Evolutionary conservation across 2,113 vertebrate species (phyloP).

Genomic region (Centropus unirufus): DNA sequence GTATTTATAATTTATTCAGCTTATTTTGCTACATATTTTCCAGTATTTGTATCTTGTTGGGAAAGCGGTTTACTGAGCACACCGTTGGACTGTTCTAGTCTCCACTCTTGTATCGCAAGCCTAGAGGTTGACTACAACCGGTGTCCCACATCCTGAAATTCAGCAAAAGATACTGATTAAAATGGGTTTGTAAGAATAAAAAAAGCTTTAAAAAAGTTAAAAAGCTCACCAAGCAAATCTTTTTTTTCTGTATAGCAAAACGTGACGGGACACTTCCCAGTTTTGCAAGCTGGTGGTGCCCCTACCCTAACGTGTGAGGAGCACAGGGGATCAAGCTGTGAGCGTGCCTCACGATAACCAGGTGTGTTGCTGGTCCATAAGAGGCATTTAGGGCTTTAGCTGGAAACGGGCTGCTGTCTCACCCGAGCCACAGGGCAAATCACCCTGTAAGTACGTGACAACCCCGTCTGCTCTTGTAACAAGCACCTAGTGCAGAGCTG

Average conservation of each 20-base stretch:
- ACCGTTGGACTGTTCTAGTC: background rate
- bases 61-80: background rate
- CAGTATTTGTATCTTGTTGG: background rate
- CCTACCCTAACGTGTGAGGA: fast-evolving
- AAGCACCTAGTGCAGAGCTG: background rate
- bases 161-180: background rate
- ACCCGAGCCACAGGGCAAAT: background rate
- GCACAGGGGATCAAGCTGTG: background rate
- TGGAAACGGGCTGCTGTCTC: background rate
- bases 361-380: fast-evolving
- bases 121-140: background rate
- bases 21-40: background rate
- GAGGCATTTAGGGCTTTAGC: background rate
- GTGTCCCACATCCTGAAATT: background rate
- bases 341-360: background rate
- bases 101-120: background rate
- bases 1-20: slow-evolving; percentile 59
- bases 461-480: background rate
- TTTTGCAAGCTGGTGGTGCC: background rate
- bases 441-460: fast-evolving
- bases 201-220: slow-evolving; percentile 13
- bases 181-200: slow-evolving; percentile 59
- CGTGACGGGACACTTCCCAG: fast-evolving
- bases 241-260: background rate
- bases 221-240: background rate